Base-by-base conservation (phyloP, 2,113 vertebrate genomes). In the Anhinga rufa region DNA sequence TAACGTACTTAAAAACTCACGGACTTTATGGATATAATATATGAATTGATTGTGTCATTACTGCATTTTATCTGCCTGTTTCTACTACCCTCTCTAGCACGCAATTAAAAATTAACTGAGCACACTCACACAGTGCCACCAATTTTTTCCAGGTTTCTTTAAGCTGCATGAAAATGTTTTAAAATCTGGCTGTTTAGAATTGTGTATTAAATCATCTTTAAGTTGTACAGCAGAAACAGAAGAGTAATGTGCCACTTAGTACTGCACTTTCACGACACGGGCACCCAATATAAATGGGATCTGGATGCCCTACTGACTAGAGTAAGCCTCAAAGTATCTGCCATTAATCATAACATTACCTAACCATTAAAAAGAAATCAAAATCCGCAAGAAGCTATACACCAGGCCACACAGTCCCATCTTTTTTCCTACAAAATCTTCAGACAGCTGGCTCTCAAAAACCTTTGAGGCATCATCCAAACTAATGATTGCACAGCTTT, bases 91-190 rank as follows among this genome's bases (percentile, higher is more conserved):
- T 80, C 61, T 85, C 54, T 82, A 32, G 9, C 1, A 4, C 38
- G 81, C 54, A 97, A 95, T 91, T 85, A 91, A 96, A 93, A 90
- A 40, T 57, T 48, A 92, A 68, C 38, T 57, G 48, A 86, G 61
- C 2, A 18, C 22, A 28, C 12, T 92, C 65, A 69, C 28, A 44
- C 6, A 52, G 40, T 68, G 66, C 49, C 57, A 46, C 40, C 5
- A 2, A n/a, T 44, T 55, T 82, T 71, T 31, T 78, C 64, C 25
- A 72, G 20, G 52, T 92, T 90, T 93, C 31, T 87, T 79, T 38
- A 93, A 34, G 82, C 12, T 42, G 38, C 72, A 28, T 60, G 31
- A 95, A 79, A 89, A 55, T 34, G 12, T 34, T 95, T 88, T 68
- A 82, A 93, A 94, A 89, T 32, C 57, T 34, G 66, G 7, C 48